Percentiles rank a stretch among this genome's conserved stretches.
Evolutionary conservation across 2,113 vertebrate genomes (phyloP).

Genomic region (Pao palembangensis): DNA sequence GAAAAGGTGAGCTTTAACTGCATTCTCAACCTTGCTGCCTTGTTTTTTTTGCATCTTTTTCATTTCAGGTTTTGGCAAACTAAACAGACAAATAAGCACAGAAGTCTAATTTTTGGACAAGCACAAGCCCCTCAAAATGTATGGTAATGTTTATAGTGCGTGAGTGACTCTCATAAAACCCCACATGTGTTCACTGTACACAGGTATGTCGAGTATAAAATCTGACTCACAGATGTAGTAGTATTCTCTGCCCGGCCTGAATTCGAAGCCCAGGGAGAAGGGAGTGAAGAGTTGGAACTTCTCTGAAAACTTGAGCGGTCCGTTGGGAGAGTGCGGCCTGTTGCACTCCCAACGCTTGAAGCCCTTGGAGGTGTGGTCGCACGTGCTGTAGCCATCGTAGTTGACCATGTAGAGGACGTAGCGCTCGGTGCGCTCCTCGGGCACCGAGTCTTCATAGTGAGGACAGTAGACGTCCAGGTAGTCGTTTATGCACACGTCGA

Average conservation of each 20-base stretch:
- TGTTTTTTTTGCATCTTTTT: too few relatives aligned
- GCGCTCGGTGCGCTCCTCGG: slow-evolving; percentile 91
- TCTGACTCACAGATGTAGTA: slow-evolving; percentile 98
- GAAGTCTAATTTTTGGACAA: background rate
- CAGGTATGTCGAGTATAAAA: background rate
- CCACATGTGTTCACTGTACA: background rate
- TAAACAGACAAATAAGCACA: too few relatives aligned
- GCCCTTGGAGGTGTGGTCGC: slow-evolving; percentile 96
- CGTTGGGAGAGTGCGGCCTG: slow-evolving; percentile 92
- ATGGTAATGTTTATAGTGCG: too few relatives aligned
- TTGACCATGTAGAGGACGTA: slow-evolving; percentile 99
- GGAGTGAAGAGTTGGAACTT: slow-evolving; percentile 99
- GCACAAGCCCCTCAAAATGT: too few relatives aligned
- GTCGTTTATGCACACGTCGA: slow-evolving; percentile 98
- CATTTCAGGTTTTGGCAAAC: too few relatives aligned
- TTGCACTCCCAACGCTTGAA: slow-evolving; percentile 99
- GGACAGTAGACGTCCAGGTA: slow-evolving; percentile 98
- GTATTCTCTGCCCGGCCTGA: slow-evolving; percentile 96
- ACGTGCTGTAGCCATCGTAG: slow-evolving; percentile 98
- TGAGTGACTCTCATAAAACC: too few relatives aligned
- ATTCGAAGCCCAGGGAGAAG: slow-evolving; percentile 98
- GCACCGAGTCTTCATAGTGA: slow-evolving; percentile 92
- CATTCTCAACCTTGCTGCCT: too few relatives aligned
- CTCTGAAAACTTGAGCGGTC: slow-evolving; percentile 97
- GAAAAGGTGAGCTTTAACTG: too few relatives aligned